Base-by-base conservation (phyloP, 92 coral and sea anemone genomes). In the Zoanthus sociatus region DNA sequence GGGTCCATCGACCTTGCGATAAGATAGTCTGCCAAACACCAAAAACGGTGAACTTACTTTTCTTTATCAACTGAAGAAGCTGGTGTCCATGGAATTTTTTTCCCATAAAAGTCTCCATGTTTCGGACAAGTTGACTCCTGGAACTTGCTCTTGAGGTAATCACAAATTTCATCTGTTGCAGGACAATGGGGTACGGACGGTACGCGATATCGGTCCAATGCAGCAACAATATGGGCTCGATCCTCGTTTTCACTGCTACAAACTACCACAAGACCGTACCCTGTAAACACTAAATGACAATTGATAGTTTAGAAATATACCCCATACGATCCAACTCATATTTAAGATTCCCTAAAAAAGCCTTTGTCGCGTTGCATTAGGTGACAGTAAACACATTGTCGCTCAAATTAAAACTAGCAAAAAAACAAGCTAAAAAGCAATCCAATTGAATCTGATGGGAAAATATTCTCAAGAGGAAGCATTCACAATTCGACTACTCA, bases 241-340 rank as follows among this genome's bases (percentile, higher is more conserved):
- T 92, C 94, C 77, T 95, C 98, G 20, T 95, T 94, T 56, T 95
- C 96, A 32, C 87, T 90, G 54, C 98, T 90, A 72, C 96, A 95
- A 66, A 95, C 90, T 33, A 93, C 92, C 30, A 93, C 96, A 8
- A 95, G 93, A 47, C 87, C 87, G 16, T 90, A 78, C 9, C 85
- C 98, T 95, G 76, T 42, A 73, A n/a, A 67, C 67, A 7, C 8
- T 55, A 17, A 4, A 9, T 63, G 54, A 50, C 5, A 3, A 3
- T 63, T n/a, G 9, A 17, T 7, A 16, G 1, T 63, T 0, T 4
- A 3, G 0, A 63, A 6, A 7, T 63, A 63, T 17, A 1, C 21
- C 7, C 1, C 3, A 10, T 14, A 58, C 0, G 18, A 10, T 58
- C 6, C 12, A 14, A 33, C 3, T 33, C n/a, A n/a, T 47, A 47